Base-by-base conservation (phyloP, 2,113 vertebrate species). In the Dromiciops gliroides region DNA sequence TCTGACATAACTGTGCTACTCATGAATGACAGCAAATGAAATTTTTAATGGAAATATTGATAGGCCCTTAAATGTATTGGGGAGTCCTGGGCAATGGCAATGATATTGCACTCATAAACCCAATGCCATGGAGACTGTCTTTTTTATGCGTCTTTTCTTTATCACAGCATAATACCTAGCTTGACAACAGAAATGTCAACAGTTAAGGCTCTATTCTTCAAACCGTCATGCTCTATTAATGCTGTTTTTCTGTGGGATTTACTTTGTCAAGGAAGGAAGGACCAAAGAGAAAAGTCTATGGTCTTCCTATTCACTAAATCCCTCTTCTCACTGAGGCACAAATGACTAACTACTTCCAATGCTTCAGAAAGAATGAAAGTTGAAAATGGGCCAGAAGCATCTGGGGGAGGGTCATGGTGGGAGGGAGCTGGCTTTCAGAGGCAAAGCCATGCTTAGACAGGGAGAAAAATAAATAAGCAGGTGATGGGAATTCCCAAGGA, bases 101-200 rank as follows among this genome's bases (percentile, higher is more conserved):
- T 98, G 97, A 98, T 96, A 94, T 93, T 98, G 92, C 96, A 97
- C 95, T 95, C 98, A 98, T 97, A 98, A 98, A 97, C 93, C 97
- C 97, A 97, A 98, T 98, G 97, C 97, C 95, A 97, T 91, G 90
- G 96, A 97, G 96, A 97, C 96, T 97, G 97, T 93, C 93, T 96
- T 97, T 98, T 97, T 94, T 96, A 97, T 98, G 98, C 97, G 98
- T 98, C 95, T 98, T 98, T 98, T 98, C 97, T 98, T 97, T 98
- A 97, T 98, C 95, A 83, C 93, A 95, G 94, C 92, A 95, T 97
- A 98, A 98, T 98, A 97, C 97, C 97, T 97, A 96, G 51, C 95
- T 96, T 98, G 98, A 98, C 97, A 98, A 98, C 97, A 97, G 96
- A 98, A 98, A 98, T 98, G 96, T 98, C 97, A 98, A 98, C 97